Percentiles rank a stretch among this genome's conserved stretches.
Evolutionary conservation across 1,140 invertebrate genomes (phyloP).

Genomic region (Mizuhopecten yessoensis): DNA sequence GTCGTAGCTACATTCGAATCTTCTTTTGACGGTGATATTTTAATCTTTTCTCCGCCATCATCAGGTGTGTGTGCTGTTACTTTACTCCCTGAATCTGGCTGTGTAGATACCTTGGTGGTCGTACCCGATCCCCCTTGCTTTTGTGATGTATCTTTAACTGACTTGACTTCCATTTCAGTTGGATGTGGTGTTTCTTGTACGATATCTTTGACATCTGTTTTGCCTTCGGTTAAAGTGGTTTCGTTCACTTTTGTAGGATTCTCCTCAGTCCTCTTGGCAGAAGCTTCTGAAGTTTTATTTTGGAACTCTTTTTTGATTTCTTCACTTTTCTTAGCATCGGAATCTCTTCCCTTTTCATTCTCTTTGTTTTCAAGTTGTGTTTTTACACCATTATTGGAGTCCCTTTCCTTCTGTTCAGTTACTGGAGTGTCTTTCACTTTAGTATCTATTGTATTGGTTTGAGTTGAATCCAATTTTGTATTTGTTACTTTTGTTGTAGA

Average conservation of each 20-base stretch:
- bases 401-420: neutral
- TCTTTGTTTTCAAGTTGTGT: neutral
- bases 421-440: too few relatives aligned
- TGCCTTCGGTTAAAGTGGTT: neutral
- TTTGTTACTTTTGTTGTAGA: neutral
- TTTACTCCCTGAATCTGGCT: conserved; percentile 15
- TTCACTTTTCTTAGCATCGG: neutral
- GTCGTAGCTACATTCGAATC: neutral
- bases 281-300: too few relatives aligned
- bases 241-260: neutral
- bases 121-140: neutral
- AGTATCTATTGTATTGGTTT: too few relatives aligned
- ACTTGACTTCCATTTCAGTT: neutral
- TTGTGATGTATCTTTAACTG: neutral
- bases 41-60: neutral
- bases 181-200: neutral
- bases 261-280: neutral
- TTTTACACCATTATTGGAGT: neutral
- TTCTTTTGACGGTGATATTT: neutral
- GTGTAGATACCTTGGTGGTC: conserved; percentile 23
- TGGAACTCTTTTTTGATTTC: too few relatives aligned
- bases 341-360: neutral
- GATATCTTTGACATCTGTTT: conserved; percentile 13
- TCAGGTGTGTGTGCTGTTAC: conserved; percentile 28
- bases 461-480: too few relatives aligned